These are phyloP conservation scores for Xestia ashworthii DNA, from an alignment of 2,888 invertebrate genomes.

Conservation along the genomic window DNA sequence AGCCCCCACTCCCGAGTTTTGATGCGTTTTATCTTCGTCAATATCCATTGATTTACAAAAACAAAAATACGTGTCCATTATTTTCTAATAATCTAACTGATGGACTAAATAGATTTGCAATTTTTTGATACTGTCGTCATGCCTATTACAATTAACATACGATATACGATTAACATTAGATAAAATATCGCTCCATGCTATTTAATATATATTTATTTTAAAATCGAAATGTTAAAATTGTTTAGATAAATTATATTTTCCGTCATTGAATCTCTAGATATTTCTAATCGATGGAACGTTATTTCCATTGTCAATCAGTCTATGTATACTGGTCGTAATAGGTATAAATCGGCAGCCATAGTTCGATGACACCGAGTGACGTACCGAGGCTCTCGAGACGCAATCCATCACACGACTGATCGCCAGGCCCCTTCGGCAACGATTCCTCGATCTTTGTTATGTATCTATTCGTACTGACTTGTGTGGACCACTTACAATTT, in stretches of 20 bases:
- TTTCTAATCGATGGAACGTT: not conserved
- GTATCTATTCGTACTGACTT: conserved; percentile 71
- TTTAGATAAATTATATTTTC: not conserved
- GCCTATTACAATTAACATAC: no score
- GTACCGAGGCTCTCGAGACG: conserved; percentile 69
- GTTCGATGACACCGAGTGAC: conserved; percentile 77
- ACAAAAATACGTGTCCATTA: no score
- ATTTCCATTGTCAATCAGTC: conserved; percentile 29
- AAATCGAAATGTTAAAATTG: not conserved
- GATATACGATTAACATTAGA: no score
- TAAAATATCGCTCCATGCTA: not conserved
- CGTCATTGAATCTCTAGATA: not conserved
- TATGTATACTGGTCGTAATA: conserved; percentile 46
- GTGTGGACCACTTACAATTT: conserved; percentile 55
- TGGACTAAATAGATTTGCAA: no score
- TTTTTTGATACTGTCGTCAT: no score
- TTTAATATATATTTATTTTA: no score
- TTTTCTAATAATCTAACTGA: no score
- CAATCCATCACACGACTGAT: conserved; percentile 76
- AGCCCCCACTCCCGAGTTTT: no score
- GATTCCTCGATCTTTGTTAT: conserved; percentile 71
- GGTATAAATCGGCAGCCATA: conserved; percentile 66
- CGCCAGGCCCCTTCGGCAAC: conserved; percentile 71
- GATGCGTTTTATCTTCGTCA: no score
- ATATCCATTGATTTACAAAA: no score